phyloP scores from a whole-genome alignment of 2,113 vertebrate species.

The Apus apus region DNA sequence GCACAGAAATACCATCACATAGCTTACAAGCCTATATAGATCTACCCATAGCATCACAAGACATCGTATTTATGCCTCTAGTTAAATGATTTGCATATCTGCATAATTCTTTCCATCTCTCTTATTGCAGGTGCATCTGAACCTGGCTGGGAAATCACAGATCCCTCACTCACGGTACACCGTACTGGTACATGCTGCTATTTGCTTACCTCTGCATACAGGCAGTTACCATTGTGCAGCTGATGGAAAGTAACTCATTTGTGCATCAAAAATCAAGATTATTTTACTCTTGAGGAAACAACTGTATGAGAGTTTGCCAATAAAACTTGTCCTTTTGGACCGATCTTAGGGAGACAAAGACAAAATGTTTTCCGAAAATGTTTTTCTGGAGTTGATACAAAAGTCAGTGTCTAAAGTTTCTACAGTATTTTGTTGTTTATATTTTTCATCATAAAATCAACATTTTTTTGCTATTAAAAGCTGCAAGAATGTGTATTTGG shows the following conservation, averaged over 20 bases:
- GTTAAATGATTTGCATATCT: not conserved
- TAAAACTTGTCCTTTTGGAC: not conserved
- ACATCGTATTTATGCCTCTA: not conserved
- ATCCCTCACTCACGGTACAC: not conserved
- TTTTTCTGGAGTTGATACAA: not conserved
- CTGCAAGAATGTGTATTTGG: not conserved
- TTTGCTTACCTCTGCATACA: not conserved
- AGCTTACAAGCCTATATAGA: not conserved
- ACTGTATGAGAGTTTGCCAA: not conserved
- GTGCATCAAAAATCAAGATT: not conserved
- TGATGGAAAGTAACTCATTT: not conserved
- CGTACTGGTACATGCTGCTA: not conserved
- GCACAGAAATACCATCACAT: not conserved
- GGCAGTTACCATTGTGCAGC: not conserved
- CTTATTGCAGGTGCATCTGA: not conserved
- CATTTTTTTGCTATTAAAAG: not conserved
- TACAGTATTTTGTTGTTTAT: not conserved
- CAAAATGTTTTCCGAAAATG: rapidly evolving
- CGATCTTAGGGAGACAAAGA: not conserved
- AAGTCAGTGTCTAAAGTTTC: not conserved
- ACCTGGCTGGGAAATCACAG: not conserved
- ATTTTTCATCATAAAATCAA: not conserved
- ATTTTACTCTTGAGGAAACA: not conserved
- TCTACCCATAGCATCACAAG: not conserved
- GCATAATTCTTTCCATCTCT: not conserved